Conservation (phyloP, 2,113 vertebrate species). For the Aegotheles bennettii region DNA sequence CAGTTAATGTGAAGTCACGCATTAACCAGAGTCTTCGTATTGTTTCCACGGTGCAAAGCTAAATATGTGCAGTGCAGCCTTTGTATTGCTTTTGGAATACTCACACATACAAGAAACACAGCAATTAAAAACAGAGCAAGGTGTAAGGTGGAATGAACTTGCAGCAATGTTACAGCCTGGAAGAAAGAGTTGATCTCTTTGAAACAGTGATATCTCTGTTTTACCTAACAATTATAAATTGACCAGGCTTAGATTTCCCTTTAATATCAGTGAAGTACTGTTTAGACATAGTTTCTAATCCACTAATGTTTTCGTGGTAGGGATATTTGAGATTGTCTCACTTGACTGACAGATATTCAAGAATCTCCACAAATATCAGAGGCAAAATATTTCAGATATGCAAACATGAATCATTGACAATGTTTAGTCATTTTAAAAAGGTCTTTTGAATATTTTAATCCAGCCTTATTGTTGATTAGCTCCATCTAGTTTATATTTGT, state of each 20-base stretch:
- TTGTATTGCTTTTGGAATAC: neutral
- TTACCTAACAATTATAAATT: neutral
- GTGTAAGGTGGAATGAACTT: neutral
- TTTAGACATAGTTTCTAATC: neutral
- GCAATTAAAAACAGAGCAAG: neutral
- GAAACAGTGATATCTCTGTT: neutral
- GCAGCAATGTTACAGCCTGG: neutral
- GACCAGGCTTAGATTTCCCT: neutral
- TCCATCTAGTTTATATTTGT: neutral
- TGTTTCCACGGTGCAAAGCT: neutral
- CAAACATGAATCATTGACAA: neutral
- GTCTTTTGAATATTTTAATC: neutral
- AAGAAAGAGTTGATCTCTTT: neutral
- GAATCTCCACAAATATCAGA: neutral
- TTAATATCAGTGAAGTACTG: neutral
- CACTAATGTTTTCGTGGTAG: neutral
- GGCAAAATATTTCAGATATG: neutral
- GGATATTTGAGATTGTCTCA: neutral
- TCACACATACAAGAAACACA: accelerated
- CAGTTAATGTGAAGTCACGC: neutral
- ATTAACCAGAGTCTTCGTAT: neutral
- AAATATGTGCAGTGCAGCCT: neutral
- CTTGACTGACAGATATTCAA: too few species aligned
- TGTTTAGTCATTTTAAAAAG: neutral
- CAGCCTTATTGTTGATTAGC: neutral